These are phyloP conservation scores for Platynereis dumerilii DNA, from an alignment of 2,888 invertebrate species.

Conservation along the genomic window DNA sequence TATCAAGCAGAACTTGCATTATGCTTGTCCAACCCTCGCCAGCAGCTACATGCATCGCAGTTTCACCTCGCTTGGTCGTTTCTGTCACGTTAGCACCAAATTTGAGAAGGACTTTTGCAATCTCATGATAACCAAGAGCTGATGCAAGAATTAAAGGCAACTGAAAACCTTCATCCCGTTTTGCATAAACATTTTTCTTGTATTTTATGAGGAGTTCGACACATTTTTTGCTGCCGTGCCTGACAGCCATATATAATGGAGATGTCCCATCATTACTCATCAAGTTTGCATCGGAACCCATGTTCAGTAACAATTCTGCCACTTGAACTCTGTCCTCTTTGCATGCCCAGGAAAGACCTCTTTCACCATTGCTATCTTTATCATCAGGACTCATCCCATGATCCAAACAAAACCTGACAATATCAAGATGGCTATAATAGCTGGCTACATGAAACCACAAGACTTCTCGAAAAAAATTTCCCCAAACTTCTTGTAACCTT, in stretches of 20 bases:
- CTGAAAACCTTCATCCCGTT: constrained; percentile 49
- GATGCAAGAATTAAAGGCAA: constrained; percentile 51
- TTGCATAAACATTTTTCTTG: constrained; percentile 45
- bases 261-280: constrained; percentile 52
- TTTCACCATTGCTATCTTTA: constrained; percentile 35
- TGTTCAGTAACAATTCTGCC: constrained; percentile 40
- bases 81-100: constrained; percentile 51
- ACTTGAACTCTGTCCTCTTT: constrained; percentile 44
- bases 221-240: constrained; percentile 45
- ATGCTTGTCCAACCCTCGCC: background rate
- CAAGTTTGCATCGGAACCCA: constrained; percentile 40
- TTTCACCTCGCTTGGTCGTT: constrained; percentile 46
- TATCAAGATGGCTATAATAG: constrained; percentile 41
- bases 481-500: constrained; percentile 38
- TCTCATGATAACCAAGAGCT: constrained; percentile 44
- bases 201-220: constrained; percentile 43
- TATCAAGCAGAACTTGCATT: background rate
- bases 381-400: constrained; percentile 9
- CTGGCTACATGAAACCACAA: constrained; percentile 50
- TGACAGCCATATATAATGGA: constrained; percentile 53
- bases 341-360: constrained; percentile 50
- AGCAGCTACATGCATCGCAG: background rate
- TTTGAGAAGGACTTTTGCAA: constrained; percentile 48
- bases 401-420: constrained; percentile 39
- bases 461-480: constrained; percentile 50